A percentile compares a stretch with the other conserved stretches of the same genome.
phyloP scores from a whole-genome alignment of 2,888 invertebrate genomes.

The Epirrhoe alternata region DNA sequence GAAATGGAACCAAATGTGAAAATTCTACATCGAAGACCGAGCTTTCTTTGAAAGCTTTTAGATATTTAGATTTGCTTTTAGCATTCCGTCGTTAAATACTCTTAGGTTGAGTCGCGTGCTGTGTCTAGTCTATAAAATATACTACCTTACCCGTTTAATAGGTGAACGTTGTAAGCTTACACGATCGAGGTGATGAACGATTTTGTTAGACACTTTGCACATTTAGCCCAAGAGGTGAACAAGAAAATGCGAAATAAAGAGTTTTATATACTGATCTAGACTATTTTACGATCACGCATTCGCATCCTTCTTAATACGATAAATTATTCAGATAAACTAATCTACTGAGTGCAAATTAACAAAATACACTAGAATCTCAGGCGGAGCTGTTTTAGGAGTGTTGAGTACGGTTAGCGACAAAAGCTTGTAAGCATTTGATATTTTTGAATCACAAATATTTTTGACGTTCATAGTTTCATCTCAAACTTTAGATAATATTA shows the following conservation, averaged over 20 bases:
- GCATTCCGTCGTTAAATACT: constrained; percentile 1
- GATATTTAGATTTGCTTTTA: neutral
- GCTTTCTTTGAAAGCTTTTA: neutral
- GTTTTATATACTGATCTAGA: neutral
- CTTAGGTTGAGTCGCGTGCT: constrained; percentile 21
- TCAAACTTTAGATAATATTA: no score
- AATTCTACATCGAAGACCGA: neutral
- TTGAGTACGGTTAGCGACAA: no score
- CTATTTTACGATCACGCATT: neutral
- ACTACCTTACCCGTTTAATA: constrained; percentile 20
- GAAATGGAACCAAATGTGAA: no score
- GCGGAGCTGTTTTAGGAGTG: no score
- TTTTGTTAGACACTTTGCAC: constrained; percentile 15
- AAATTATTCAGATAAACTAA: no score
- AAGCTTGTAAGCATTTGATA: no score
- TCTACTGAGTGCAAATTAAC: no score
- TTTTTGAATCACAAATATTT: no score
- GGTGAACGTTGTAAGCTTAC: constrained; percentile 18
- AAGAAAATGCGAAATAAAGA: neutral
- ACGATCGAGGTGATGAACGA: constrained; percentile 25
- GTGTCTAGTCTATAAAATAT: constrained; percentile 22
- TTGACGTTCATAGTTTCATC: no score
- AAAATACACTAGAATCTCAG: no score
- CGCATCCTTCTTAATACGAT: no score
- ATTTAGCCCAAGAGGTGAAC: constrained; percentile 7